A percentile compares a stretch with the other conserved stretches of the same genome.
phyloP scores from a whole-genome alignment of 2,797 vertebrate genomes.

The Acanthiza pusilla region DNA sequence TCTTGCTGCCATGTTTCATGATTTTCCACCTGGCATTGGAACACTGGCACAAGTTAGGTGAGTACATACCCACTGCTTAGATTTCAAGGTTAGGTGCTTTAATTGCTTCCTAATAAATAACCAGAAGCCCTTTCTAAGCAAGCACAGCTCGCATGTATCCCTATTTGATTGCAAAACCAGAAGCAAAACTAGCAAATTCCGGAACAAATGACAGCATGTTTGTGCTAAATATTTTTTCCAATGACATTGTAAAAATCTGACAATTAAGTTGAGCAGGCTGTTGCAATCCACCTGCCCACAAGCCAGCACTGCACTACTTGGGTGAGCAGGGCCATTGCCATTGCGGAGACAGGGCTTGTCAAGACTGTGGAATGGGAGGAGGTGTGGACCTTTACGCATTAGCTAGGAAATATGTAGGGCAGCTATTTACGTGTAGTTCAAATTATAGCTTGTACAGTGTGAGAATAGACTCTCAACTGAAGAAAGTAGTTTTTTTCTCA shows the following conservation, averaged over 20 bases:
- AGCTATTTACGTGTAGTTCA: not conserved
- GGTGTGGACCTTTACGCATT: accelerated
- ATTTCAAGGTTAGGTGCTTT: constrained; percentile 1
- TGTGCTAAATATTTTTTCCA: not conserved
- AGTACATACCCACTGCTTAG: not conserved
- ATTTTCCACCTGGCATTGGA: constrained; percentile 40
- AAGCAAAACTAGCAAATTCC: not conserved
- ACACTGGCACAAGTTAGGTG: constrained; percentile 30
- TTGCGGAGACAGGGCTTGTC: not conserved
- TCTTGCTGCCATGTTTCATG: constrained; percentile 11
- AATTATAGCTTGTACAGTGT: not conserved
- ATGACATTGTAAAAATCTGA: not conserved
- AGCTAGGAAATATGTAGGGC: not conserved
- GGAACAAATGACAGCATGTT: not conserved
- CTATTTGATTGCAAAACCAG: constrained; percentile 12
- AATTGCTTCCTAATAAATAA: constrained; percentile 41
- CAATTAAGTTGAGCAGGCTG: not conserved
- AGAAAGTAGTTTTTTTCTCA: not conserved
- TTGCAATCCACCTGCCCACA: not conserved
- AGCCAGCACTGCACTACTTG: not conserved
- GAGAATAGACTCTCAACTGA: not conserved
- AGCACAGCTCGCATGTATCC: not conserved
- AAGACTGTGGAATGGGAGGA: not conserved
- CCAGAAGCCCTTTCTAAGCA: constrained; percentile 4
- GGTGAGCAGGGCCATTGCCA: not conserved